phyloP scores from a whole-genome alignment of 1,140 invertebrate genomes.

The Chlorops oryzae region DNA sequence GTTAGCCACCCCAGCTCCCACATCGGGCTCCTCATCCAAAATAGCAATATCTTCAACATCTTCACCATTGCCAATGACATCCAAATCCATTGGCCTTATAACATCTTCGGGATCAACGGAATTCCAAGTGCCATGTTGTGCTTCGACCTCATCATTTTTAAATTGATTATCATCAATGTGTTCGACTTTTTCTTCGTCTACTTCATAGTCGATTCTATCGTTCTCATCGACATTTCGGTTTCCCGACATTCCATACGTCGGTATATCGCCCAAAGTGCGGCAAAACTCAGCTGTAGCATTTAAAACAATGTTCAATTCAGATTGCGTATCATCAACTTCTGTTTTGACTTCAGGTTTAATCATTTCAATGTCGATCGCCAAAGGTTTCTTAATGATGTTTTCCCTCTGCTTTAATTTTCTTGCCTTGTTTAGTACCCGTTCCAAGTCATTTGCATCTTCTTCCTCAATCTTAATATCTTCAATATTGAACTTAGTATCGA shows the following conservation, averaged over 20 bases:
- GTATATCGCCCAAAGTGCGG: constrained; percentile 89
- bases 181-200: constrained; percentile 29
- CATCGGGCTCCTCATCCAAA: constrained; percentile 90
- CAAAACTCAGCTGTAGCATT: constrained; percentile 97
- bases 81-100: constrained; percentile 36
- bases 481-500: constrained; percentile 53
- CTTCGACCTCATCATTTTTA: constrained; percentile 19
- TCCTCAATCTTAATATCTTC: constrained; percentile 66
- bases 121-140: constrained; percentile 49
- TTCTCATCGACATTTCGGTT: constrained; percentile 79
- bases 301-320: constrained; percentile 64
- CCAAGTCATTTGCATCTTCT: constrained; percentile 60
- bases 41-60: constrained; percentile 62
- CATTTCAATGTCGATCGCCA: constrained; percentile 44
- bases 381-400: constrained; percentile 46
- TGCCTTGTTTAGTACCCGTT: constrained; percentile 68
- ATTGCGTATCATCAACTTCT: constrained; percentile 45
- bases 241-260: constrained; percentile 82
- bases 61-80: constrained; percentile 32
- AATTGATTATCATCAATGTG: constrained; percentile 20
- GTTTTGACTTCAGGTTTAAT: constrained; percentile 47
- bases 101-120: constrained; percentile 50
- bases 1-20: constrained; percentile 86
- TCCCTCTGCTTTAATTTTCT: constrained; percentile 63
- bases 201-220: constrained; percentile 61